Base-by-base conservation (phyloP, 2,113 vertebrate species). In the Dunckerocampus dactyliophorus region DNA sequence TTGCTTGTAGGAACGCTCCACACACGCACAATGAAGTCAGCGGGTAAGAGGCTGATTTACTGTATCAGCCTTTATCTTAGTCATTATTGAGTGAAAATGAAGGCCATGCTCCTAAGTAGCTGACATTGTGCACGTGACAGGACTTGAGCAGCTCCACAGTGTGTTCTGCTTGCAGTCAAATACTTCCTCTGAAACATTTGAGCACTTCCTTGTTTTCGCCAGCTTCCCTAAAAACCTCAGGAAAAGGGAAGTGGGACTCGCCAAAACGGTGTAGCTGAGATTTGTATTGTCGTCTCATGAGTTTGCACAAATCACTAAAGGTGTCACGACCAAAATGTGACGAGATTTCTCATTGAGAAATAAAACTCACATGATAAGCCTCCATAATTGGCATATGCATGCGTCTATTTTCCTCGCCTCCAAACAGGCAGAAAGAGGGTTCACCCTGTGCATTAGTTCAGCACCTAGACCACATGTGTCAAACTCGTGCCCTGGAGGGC, bases 151-250 rank as follows among this genome's bases (percentile, higher is more conserved):
- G 42, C 42, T 52, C 59, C 50, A 63, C 50, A 31, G 31, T 49
- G 55, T 64, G 39, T 43, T 43, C 13, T 14, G 39, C 39, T 14
- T 43, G 16, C 17, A 45, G 24, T 70, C 15, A 68, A 84, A 59
- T 75, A 85, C 80, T 87, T 88, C 81, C 85, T 73, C 81, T 69
- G 59, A 80, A 79, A 70, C 65, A 43, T 47, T 57, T 59, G 52
- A 75, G 21, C 62, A 45, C 79, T 89, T 89, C 87, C 79, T 59
- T 31, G 20, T 86, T 84, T 65, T n/a, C 13, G 52, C n/a, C 37
- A 66, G 77, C 81, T 86, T 87, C 85, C 84, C 72, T 70, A 20
- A 24, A 72, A 72, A 65, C 52, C 15, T 58, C 15, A 49, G 76
- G 69, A 71, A 83, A 77, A 60, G 74, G 76, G 82, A 84, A 85